A percentile compares a stretch with the other conserved stretches of the same genome.
These are phyloP conservation scores for Cherax quadricarinatus DNA, from an alignment of 1,140 invertebrate species.

Conservation along the genomic window DNA sequence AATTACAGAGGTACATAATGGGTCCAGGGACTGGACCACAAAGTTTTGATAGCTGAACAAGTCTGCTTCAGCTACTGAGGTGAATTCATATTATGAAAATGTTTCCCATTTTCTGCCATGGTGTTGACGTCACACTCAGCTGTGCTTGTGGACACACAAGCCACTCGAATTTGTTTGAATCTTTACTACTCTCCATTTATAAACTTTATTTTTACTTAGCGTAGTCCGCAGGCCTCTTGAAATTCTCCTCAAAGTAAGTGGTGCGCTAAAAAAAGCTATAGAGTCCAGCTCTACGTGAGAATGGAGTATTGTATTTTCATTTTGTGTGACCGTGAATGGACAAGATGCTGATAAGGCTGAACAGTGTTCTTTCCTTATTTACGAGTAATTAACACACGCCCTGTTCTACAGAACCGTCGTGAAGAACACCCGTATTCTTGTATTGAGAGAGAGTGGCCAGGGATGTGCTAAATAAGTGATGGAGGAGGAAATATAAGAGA, in stretches of 20 bases:
- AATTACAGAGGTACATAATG: too few species aligned
- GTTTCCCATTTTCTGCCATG: not conserved
- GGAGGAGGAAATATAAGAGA: not conserved
- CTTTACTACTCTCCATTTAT: slow-evolving; percentile 9
- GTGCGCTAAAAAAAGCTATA: not conserved
- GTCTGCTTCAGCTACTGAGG: too few species aligned
- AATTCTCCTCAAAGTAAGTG: slow-evolving; percentile 14
- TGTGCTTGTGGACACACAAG: slow-evolving; percentile 6
- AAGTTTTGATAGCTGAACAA: too few species aligned
- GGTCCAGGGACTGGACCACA: too few species aligned
- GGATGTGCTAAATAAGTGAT: not conserved
- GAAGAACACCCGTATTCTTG: not conserved
- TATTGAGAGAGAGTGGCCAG: not conserved
- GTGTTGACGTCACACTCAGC: slow-evolving; percentile 4
- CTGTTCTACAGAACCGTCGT: not conserved
- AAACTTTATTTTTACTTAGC: not conserved
- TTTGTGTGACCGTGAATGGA: not conserved
- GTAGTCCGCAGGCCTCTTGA: not conserved
- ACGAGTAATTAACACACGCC: not conserved
- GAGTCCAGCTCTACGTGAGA: not conserved
- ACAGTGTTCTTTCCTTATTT: not conserved
- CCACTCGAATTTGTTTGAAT: slow-evolving; percentile 21
- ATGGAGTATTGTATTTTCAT: not conserved
- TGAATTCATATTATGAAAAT: not conserved
- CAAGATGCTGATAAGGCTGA: not conserved